Conservation (phyloP, 2,797 vertebrate species). For the Leptoclinus maculatus region DNA sequence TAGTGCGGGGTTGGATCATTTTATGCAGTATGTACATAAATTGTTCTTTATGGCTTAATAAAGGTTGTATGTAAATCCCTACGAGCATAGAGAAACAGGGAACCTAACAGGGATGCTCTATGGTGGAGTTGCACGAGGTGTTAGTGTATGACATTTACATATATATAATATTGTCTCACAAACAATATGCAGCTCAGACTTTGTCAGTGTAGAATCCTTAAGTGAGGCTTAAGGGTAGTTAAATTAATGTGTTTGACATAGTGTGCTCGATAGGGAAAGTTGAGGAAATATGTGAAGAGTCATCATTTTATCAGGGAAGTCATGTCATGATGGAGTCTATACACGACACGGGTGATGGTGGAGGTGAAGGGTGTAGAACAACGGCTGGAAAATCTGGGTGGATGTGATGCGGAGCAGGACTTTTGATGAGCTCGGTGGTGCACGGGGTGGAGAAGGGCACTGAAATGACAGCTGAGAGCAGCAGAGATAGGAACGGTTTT, state of each 20-base stretch:
- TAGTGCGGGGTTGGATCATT: not conserved
- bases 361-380: not conserved
- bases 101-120: not conserved
- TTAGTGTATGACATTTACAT: not conserved
- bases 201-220: constrained; percentile 15
- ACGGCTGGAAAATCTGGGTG: not conserved
- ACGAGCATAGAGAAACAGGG: not conserved
- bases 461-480: not conserved
- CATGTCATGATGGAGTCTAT: not conserved
- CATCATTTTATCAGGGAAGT: not conserved
- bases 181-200: constrained; percentile 6
- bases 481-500: not conserved
- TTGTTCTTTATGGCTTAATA: constrained; percentile 1
- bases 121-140: not conserved
- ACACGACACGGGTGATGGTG: not conserved
- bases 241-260: not conserved
- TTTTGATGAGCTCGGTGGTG: not conserved
- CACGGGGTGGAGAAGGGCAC: not conserved
- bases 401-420: not conserved
- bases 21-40: not conserved
- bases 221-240: not conserved
- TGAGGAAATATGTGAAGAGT: not conserved
- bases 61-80: not conserved
- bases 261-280: not conserved
- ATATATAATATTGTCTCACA: not conserved